Percentiles rank a stretch among this genome's conserved stretches.
Conservation (phyloP, 2,113 vertebrate species). For the Corvus cornix region DNA sequence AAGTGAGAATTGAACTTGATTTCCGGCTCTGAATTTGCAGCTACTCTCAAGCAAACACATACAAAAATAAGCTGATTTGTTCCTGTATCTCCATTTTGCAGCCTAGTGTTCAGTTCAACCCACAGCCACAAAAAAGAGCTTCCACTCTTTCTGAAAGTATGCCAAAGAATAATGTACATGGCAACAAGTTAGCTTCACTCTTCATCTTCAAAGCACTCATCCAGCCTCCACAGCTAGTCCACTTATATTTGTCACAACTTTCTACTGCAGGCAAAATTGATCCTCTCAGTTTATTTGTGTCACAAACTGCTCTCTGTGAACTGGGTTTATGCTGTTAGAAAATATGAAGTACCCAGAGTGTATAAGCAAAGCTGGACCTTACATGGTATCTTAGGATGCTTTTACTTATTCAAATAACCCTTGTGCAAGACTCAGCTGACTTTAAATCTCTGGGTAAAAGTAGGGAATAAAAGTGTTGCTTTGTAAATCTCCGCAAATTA, state of each 20-base stretch:
- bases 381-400: neutral
- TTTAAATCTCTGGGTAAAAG: neutral
- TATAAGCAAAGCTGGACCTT: neutral
- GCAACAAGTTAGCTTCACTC: neutral
- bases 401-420: neutral
- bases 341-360: neutral
- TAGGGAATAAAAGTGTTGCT: neutral
- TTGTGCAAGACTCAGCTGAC: neutral
- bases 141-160: neutral
- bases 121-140: neutral
- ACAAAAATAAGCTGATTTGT: neutral
- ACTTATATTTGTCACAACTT: neutral
- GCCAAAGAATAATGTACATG: neutral
- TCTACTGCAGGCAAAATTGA: neutral
- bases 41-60: neutral
- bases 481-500: neutral
- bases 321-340: neutral
- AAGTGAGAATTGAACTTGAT: neutral
- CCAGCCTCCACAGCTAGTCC: neutral
- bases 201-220: neutral
- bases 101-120: neutral
- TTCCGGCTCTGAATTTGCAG: neutral
- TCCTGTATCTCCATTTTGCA: neutral
- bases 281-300: neutral
- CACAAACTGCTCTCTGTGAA: neutral